Evolutionary conservation across 2,797 vertebrate species (phyloP).

Genomic region (Silurus aristotelis): DNA sequence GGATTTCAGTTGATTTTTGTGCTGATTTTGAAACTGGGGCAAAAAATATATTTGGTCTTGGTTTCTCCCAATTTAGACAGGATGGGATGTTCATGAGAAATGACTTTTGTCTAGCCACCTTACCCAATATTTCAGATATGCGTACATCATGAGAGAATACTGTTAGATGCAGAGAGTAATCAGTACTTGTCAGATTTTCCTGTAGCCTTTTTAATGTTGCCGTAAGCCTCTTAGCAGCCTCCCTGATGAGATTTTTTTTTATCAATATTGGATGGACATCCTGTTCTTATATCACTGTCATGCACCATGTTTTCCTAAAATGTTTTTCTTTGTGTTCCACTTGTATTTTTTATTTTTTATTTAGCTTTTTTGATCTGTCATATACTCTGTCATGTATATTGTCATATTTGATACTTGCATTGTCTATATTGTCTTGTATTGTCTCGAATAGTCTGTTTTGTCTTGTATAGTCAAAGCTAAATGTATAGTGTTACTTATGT

Average conservation of each 20-base stretch:
- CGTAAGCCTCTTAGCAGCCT: not conserved
- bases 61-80: not conserved
- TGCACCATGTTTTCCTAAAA: not conserved
- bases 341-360: not conserved
- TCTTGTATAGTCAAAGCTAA: too few relatives aligned
- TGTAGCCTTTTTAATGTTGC: not conserved
- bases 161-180: not conserved
- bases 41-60: not conserved
- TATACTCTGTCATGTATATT: too few relatives aligned
- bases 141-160: not conserved
- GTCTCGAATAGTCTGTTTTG: too few relatives aligned
- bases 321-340: not conserved
- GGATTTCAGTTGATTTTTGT: not conserved
- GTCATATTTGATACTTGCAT: too few relatives aligned
- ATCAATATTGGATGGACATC: not conserved
- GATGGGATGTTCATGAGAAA: not conserved
- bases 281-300: not conserved
- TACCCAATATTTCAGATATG: not conserved
- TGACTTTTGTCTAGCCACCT: not conserved
- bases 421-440: too few relatives aligned
- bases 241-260: not conserved
- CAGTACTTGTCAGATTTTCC: not conserved
- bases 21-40: too few relatives aligned
- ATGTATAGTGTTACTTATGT: too few relatives aligned
- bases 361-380: too few relatives aligned